These are phyloP conservation scores for Neomorphus geoffroyi DNA, from an alignment of 2,797 vertebrate species.

Conservation along the genomic window DNA sequence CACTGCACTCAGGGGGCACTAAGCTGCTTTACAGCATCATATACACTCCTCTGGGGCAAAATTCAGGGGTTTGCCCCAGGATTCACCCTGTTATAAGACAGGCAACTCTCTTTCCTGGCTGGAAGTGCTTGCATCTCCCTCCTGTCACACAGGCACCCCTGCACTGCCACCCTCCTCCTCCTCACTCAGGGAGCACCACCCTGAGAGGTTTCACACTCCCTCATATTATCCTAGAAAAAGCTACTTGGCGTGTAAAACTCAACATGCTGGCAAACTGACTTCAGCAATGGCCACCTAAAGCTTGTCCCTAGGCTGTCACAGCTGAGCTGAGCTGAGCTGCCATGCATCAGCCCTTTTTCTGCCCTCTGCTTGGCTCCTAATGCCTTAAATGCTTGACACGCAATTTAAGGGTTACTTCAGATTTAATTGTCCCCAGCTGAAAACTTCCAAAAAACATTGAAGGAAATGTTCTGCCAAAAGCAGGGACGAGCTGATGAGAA, in stretches of 20 bases:
- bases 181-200: fast-evolving
- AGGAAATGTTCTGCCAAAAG: neutral
- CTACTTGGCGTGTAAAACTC: fast-evolving
- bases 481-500: neutral
- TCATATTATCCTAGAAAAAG: neutral
- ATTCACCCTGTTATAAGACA: neutral
- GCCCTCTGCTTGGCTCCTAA: neutral
- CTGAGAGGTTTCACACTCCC: fast-evolving
- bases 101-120: fast-evolving
- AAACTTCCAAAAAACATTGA: neutral
- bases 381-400: neutral
- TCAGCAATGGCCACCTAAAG: neutral
- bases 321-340: fast-evolving
- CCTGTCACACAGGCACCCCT: too few species aligned
- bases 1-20: neutral
- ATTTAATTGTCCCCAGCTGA: neutral
- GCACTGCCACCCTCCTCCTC: neutral
- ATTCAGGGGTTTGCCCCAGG: neutral
- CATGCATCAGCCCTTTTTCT: fast-evolving
- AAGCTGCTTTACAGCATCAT: neutral
- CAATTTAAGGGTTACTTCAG: neutral
- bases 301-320: neutral
- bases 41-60: neutral
- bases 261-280: fast-evolving
- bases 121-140: neutral